These are phyloP conservation scores for Notamacropus eugenii DNA, from an alignment of 2,797 vertebrate species.

Conservation along the genomic window DNA sequence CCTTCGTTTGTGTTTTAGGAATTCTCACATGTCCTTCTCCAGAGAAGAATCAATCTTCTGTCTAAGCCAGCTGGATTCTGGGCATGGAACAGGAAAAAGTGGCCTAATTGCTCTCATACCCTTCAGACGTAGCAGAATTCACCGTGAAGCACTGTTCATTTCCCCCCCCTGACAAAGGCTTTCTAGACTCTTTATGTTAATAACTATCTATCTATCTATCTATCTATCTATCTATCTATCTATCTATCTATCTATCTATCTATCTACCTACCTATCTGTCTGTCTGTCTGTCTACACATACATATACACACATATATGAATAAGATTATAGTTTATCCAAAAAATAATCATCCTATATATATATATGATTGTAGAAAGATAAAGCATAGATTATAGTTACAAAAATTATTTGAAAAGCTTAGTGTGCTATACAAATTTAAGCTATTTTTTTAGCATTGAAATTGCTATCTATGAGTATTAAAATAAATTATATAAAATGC, in stretches of 20 bases:
- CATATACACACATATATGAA: too few relatives aligned
- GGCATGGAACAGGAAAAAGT: conserved; percentile 10
- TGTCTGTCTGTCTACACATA: too few relatives aligned
- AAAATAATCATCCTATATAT: neutral
- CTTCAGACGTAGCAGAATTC: conserved; percentile 15
- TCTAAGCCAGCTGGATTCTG: neutral
- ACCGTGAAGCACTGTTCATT: conserved; percentile 34
- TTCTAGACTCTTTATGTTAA: neutral
- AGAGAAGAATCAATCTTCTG: neutral
- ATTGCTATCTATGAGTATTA: neutral
- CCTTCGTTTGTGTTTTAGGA: neutral
- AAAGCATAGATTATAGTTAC: conserved; percentile 13
- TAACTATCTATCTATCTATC: too few relatives aligned
- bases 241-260: too few relatives aligned
- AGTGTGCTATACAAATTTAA: neutral
- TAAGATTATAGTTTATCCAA: neutral
- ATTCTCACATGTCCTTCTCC: conserved; percentile 14
- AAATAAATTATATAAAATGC: neutral
- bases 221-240: too few relatives aligned
- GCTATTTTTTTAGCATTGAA: neutral
- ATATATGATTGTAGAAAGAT: neutral
- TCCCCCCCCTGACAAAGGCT: neutral
- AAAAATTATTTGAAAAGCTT: neutral
- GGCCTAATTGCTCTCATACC: conserved; percentile 30
- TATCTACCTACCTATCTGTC: too few relatives aligned